phyloP scores from a whole-genome alignment of 2,888 invertebrate species.

The Danaus chrysippus region DNA sequence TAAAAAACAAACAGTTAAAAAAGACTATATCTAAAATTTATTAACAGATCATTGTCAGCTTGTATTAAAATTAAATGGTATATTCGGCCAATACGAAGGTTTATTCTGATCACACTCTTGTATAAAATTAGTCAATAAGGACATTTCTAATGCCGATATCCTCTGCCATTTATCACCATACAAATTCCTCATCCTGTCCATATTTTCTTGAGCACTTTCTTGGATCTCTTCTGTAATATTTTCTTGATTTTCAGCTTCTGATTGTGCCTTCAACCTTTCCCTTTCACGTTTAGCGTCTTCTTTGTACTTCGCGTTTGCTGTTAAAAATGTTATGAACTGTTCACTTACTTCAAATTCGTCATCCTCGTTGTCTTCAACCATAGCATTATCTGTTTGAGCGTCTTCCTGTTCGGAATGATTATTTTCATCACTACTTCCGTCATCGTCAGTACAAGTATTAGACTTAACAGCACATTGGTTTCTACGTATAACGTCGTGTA shows the following conservation, averaged over 20 bases:
- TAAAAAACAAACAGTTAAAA: too few species aligned
- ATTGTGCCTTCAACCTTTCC: constrained; percentile 44
- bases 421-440: constrained; percentile 32
- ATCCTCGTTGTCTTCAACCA: constrained; percentile 39
- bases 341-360: constrained; percentile 78
- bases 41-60: constrained; percentile 29
- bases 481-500: constrained; percentile 71
- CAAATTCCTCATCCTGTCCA: constrained; percentile 68
- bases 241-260: constrained; percentile 38
- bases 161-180: constrained; percentile 83
- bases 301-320: constrained; percentile 78
- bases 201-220: constrained; percentile 42
- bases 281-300: constrained; percentile 55
- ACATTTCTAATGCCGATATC: constrained; percentile 86
- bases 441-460: constrained; percentile 9
- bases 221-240: constrained; percentile 41
- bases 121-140: constrained; percentile 82
- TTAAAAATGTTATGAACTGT: constrained; percentile 81
- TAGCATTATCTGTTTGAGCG: constrained; percentile 30
- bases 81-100: constrained; percentile 85
- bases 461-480: constrained; percentile 37
- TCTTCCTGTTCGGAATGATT: constrained; percentile 33
- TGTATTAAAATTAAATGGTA: constrained; percentile 78
- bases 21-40: too few species aligned
- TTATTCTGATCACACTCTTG: constrained; percentile 79